phyloP scores from a whole-genome alignment of 2,797 vertebrate species.

The Austrolebias charrua region DNA sequence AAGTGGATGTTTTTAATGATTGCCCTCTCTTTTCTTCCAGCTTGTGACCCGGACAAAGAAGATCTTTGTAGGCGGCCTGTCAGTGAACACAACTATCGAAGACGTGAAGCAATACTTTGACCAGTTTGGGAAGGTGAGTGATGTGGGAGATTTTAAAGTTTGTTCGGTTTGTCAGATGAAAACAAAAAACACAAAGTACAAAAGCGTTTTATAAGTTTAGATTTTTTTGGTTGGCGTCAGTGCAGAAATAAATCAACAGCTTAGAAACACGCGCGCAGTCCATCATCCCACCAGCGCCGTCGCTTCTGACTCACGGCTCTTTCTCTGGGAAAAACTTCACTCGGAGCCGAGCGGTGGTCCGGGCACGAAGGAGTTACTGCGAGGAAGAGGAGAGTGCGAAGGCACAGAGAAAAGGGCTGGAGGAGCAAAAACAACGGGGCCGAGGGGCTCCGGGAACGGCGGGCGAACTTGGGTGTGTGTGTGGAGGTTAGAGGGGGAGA shows the following conservation, averaged over 20 bases:
- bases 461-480: slow-evolving; percentile 45
- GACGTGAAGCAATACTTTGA: slow-evolving; percentile 99
- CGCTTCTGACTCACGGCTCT: slow-evolving; percentile 35
- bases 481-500: background rate
- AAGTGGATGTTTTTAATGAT: slow-evolving; percentile 5
- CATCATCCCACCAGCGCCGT: slow-evolving; percentile 27
- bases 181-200: background rate
- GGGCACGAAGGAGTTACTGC: slow-evolving; percentile 64
- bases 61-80: slow-evolving; percentile 98
- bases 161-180: too few relatives aligned
- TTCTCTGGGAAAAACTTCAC: slow-evolving; percentile 41
- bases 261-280: slow-evolving; percentile 11
- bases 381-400: slow-evolving; percentile 35
- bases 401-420: slow-evolving; percentile 36
- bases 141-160: background rate
- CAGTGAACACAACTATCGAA: slow-evolving; percentile 97
- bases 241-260: slow-evolving; percentile 29
- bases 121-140: slow-evolving; percentile 96
- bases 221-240: background rate
- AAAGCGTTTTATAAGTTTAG: background rate
- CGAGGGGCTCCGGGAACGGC: slow-evolving; percentile 61
- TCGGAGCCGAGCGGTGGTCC: slow-evolving; percentile 22
- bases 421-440: slow-evolving; percentile 60
- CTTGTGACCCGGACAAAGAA: slow-evolving; percentile 99
- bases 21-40: slow-evolving; percentile 71